These are phyloP conservation scores for Sicus ferrugineus DNA, from an alignment of 2,888 invertebrate genomes.

Conservation along the genomic window DNA sequence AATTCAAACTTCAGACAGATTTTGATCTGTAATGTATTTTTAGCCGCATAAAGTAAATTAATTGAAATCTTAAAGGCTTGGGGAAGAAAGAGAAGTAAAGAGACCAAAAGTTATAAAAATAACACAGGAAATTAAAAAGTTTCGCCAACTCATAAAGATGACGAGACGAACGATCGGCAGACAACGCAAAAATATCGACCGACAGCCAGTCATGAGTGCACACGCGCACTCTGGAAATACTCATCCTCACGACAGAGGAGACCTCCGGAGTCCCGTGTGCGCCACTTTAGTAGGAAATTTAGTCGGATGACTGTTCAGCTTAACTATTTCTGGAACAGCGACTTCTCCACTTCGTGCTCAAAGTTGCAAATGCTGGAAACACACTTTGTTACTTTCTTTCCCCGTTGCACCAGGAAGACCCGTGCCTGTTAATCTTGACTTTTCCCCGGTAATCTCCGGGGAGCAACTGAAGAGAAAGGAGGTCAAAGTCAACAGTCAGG, in stretches of 20 bases:
- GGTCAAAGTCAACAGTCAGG: no score
- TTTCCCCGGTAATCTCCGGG: no score
- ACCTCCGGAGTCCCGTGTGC: no score
- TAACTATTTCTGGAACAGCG: background rate
- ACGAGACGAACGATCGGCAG: background rate
- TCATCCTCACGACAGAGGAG: background rate
- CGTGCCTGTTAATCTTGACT: no score
- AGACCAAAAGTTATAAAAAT: conserved; percentile 18
- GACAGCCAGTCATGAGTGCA: no score
- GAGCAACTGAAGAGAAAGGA: no score
- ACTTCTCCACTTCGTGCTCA: background rate
- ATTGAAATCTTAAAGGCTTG: background rate
- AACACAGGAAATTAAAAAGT: conserved; percentile 28
- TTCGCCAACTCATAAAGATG: conserved; percentile 19
- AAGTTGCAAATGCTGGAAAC: background rate
- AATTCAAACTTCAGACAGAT: background rate
- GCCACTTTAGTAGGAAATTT: no score
- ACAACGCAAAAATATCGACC: no score
- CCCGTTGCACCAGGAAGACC: no score
- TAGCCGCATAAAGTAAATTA: conserved; percentile 7
- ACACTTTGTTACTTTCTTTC: no score
- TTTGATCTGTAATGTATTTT: conserved; percentile 8
- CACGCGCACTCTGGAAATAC: no score
- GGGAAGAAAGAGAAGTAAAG: background rate
- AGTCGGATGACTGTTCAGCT: background rate